These are phyloP conservation scores for Microtus oregoni DNA, from an alignment of 2,113 vertebrate species.

Conservation along the genomic window DNA sequence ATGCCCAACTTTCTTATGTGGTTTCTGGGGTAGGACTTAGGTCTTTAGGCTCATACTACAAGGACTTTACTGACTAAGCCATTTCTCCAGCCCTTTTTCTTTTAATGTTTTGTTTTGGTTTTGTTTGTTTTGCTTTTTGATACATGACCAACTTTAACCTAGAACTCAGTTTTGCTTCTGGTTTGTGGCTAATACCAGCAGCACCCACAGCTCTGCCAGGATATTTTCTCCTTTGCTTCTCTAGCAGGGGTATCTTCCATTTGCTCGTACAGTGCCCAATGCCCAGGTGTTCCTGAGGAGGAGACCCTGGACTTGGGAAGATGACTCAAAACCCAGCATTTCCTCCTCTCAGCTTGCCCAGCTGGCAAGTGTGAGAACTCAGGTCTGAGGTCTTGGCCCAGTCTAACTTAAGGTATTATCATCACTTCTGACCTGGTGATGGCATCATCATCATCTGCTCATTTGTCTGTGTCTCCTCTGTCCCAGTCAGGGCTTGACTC, in stretches of 20 bases:
- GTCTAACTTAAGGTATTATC: conserved; percentile 59
- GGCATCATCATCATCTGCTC: conserved; percentile 57
- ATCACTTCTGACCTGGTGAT: conserved; percentile 68
- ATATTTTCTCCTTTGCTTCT: not conserved
- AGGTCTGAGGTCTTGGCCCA: conserved; percentile 72
- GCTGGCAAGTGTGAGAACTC: conserved; percentile 55
- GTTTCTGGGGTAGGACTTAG: not conserved
- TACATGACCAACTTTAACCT: not conserved
- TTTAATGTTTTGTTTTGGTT: not conserved
- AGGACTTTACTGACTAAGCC: not conserved
- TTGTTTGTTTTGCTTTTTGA: not conserved
- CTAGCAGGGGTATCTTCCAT: not conserved
- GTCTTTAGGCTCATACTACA: not conserved
- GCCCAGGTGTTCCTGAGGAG: not conserved
- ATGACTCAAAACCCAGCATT: not conserved
- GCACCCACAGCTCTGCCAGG: not conserved
- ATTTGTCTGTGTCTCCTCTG: conserved; percentile 57
- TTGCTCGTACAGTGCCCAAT: not conserved
- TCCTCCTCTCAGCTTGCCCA: conserved; percentile 67
- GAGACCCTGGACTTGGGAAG: not conserved
- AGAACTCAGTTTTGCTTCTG: not conserved
- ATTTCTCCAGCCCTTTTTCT: not conserved
- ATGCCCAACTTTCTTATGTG: not conserved
- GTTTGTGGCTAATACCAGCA: not conserved
- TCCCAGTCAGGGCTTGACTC: conserved; percentile 39